Percentiles rank a stretch among this genome's conserved stretches.
These are phyloP conservation scores for Apamea anceps DNA, from an alignment of 2,888 invertebrate genomes.

Conservation along the genomic window DNA sequence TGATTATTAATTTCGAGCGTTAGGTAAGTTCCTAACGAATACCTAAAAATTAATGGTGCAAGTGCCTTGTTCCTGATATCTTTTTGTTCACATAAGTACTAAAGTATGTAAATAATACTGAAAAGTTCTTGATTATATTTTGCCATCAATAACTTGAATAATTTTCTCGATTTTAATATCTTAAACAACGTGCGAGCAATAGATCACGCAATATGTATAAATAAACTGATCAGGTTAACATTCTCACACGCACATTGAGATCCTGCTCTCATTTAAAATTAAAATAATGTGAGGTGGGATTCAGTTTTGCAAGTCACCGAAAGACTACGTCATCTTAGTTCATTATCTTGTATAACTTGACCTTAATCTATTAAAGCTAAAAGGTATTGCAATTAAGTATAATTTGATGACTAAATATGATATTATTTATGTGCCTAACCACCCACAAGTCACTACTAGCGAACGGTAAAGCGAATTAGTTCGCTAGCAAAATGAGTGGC, in stretches of 20 bases:
- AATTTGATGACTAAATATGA: slow-evolving; percentile 67
- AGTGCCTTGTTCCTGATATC: background rate
- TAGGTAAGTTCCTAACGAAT: background rate
- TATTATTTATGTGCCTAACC: slow-evolving; percentile 55
- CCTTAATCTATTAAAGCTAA: slow-evolving; percentile 70
- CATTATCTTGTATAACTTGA: slow-evolving; percentile 70
- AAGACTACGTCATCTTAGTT: slow-evolving; percentile 70
- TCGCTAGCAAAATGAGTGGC: slow-evolving; percentile 66
- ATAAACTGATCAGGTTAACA: slow-evolving; percentile 68
- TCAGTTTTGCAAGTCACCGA: slow-evolving; percentile 70
- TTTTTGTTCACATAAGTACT: background rate
- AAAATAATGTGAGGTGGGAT: slow-evolving; percentile 66
- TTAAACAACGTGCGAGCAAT: slow-evolving; percentile 30
- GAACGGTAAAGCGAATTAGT: slow-evolving; percentile 57
- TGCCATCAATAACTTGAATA: background rate
- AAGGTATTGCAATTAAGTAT: slow-evolving; percentile 69
- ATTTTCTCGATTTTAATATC: background rate
- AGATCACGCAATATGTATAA: slow-evolving; percentile 59
- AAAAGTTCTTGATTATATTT: slow-evolving; percentile 3
- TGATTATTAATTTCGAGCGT: slow-evolving; percentile 18
- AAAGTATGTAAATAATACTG: background rate
- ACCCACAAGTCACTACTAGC: slow-evolving; percentile 52
- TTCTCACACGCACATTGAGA: slow-evolving; percentile 67
- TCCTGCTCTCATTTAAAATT: slow-evolving; percentile 71
- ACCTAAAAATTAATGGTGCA: slow-evolving; percentile 14